phyloP scores from a whole-genome alignment of 2,113 vertebrate genomes.

The Scophthalmus maximus region DNA sequence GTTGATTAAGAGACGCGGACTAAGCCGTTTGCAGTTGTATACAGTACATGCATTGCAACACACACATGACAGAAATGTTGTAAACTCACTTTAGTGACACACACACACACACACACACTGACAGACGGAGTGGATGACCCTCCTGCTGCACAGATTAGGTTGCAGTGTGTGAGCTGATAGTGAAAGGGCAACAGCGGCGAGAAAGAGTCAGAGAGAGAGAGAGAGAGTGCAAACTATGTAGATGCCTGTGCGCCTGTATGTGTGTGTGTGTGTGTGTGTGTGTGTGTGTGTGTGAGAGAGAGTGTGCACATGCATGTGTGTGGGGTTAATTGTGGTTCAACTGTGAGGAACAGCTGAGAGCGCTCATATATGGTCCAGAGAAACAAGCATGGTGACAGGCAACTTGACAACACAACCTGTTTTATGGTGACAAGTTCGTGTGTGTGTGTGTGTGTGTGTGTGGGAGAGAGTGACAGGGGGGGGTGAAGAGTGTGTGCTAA shows the following conservation, averaged over 20 bases:
- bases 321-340: conserved; percentile 82
- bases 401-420: conserved; percentile 78
- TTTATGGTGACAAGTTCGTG: conserved; percentile 79
- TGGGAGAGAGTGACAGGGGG: conserved; percentile 63
- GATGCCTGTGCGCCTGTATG: conserved; percentile 33
- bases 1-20: not conserved
- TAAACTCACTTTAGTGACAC: conserved; percentile 60
- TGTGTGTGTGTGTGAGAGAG: not conserved
- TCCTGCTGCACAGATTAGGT: conserved; percentile 65
- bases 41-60: conserved; percentile 21
- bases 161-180: conserved; percentile 68
- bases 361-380: conserved; percentile 78
- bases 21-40: not conserved
- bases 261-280: not conserved
- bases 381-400: conserved; percentile 77
- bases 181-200: conserved; percentile 74
- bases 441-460: conserved; percentile 43
- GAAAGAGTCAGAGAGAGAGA: conserved; percentile 63
- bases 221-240: conserved; percentile 64
- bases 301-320: conserved; percentile 22
- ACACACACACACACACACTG: conserved; percentile 55
- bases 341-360: conserved; percentile 83
- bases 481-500: conserved; percentile 60
- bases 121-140: conserved; percentile 51
- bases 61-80: conserved; percentile 44